phyloP scores from a whole-genome alignment of 2,113 vertebrate genomes.

The mouse (Mus musculus) region DNA sequence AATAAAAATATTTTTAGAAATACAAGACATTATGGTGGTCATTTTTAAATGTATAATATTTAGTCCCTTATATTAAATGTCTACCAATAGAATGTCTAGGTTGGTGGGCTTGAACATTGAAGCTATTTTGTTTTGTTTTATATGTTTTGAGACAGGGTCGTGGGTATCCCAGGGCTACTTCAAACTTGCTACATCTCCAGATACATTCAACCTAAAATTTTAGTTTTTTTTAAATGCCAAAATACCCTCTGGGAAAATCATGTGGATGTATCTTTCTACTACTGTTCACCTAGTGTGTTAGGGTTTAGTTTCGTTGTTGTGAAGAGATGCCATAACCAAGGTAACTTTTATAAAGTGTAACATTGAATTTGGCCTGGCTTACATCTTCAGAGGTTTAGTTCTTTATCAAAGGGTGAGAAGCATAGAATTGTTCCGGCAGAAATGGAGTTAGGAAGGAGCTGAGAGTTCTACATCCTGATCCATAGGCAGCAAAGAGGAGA shows the following conservation, averaged over 20 bases:
- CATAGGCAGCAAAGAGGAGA: too few species aligned
- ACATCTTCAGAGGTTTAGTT: too few species aligned
- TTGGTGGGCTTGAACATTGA: neutral
- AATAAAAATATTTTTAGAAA: neutral
- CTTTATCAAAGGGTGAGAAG: too few species aligned
- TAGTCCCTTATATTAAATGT: neutral
- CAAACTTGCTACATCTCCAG: neutral
- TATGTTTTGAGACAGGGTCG: neutral
- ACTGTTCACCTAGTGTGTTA: neutral
- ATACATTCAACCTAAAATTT: too few species aligned
- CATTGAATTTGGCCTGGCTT: too few species aligned
- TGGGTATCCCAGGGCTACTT: neutral
- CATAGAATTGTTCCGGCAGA: too few species aligned
- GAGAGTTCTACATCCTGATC: too few species aligned
- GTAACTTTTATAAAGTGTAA: too few species aligned
- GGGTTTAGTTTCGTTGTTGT: too few species aligned
- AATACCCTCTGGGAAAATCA: neutral
- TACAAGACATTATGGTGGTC: neutral
- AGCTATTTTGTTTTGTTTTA: neutral
- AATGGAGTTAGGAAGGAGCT: too few species aligned
- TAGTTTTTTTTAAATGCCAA: neutral
- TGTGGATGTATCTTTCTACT: neutral
- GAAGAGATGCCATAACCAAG: too few species aligned
- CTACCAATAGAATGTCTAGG: neutral
- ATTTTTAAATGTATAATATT: neutral